phyloP scores from a whole-genome alignment of 2,888 invertebrate genomes.

The Criorhina ranunculi region DNA sequence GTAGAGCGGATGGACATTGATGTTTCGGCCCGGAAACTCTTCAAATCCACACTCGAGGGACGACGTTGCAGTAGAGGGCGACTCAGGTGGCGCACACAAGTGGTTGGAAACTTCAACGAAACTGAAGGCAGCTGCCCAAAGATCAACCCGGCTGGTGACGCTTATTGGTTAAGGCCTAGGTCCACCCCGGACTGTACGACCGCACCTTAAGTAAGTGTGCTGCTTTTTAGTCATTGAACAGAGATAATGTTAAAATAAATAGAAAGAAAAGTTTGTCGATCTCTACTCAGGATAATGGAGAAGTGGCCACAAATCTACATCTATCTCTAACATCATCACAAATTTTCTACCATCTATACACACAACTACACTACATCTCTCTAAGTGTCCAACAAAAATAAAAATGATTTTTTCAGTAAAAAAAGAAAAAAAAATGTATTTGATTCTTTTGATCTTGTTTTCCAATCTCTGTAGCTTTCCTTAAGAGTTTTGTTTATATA shows the following conservation, averaged over 20 bases:
- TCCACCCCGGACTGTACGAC: no score
- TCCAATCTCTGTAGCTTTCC: conserved; percentile 14
- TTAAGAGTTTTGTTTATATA: conserved; percentile 1
- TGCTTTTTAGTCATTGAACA: no score
- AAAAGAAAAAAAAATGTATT: conserved; percentile 9
- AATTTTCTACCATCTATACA: conserved; percentile 25
- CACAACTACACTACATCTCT: conserved; percentile 11
- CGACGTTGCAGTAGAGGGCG: no score
- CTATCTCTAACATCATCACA: conserved; percentile 13
- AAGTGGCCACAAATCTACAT: background rate
- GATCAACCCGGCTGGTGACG: no score
- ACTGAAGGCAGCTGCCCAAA: no score
- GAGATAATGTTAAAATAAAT: background rate
- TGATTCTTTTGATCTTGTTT: conserved; percentile 28
- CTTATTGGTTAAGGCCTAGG: no score
- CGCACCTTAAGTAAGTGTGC: no score
- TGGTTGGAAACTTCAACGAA: no score
- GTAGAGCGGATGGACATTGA: no score
- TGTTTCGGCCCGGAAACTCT: no score
- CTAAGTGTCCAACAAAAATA: background rate
- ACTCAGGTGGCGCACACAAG: no score
- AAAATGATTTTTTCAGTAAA: background rate
- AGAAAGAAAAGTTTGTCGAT: background rate
- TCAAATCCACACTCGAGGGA: no score
- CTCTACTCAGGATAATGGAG: background rate